Base-by-base conservation (phyloP, 2,888 invertebrate genomes). In the Acleris literana region DNA sequence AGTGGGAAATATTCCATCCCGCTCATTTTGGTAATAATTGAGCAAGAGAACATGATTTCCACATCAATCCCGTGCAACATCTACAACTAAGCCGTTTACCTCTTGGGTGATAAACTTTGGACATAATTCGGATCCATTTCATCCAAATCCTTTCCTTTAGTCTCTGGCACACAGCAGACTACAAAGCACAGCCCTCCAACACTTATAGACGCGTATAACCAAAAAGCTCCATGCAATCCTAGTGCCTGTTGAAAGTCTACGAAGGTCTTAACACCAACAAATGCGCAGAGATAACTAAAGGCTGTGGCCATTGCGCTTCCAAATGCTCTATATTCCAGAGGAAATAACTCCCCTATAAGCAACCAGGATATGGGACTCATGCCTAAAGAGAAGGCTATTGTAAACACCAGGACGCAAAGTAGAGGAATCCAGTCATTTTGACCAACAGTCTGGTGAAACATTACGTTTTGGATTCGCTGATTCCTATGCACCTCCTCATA, bases 281-380 rank as follows among this genome's bases (percentile, higher is more conserved):
- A 97, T 72, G 97, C 97, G 85, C 97, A 97, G 57, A 96, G 94
- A 85, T 97, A 97, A 84, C 97, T 97, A 83, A 97, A 96, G 57
- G 97, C 95, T 0, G 97, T 96, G 17, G 97, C 97, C 82, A 98
- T 94, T 44, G 97, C 97, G 69, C 97, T 96, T 0, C 98, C 97
- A 71, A 97, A 94, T n/a, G 97, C 97, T 80, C 97, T 93, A 84
- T 95, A 97, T 83, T 97, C 96, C 68, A 96, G 84, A 57, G 98
- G 96, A 87, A 98, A 97, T 64, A 97, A 88, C 84, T 97, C 97
- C 65, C 96, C 96, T 76, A 97, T 96, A 78, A 97, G 91, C 70
- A 97, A 88, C 96, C 97, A 97, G 39, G 97, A 97, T 80, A 97
- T 97, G 29, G 97, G 97, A 82, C 96, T 97, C 89, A 97, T 97